Percentiles rank a stretch among this genome's conserved stretches.
These are phyloP conservation scores for Pseudobourletiella spinata DNA, from an alignment of 1,140 invertebrate genomes.

Conservation along the genomic window DNA sequence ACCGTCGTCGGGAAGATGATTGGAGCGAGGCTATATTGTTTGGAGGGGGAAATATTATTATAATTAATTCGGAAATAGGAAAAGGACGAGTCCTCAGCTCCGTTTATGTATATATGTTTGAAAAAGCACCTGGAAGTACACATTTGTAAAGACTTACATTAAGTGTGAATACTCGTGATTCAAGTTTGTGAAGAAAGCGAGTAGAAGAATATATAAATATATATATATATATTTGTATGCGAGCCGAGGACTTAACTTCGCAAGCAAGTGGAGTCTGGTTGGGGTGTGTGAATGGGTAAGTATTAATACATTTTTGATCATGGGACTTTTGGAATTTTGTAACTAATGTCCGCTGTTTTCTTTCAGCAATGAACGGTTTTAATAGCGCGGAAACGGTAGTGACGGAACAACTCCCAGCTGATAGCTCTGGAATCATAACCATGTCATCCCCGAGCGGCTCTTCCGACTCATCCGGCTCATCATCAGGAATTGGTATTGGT, in stretches of 20 bases:
- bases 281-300: neutral
- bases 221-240: neutral
- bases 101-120: too few species aligned
- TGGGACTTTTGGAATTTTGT: neutral
- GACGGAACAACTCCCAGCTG: constrained; percentile 28
- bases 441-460: constrained; percentile 27
- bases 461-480: constrained; percentile 20
- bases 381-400: constrained; percentile 6
- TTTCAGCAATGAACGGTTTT: constrained; percentile 28
- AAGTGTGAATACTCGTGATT: too few species aligned
- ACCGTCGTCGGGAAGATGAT: too few species aligned
- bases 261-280: neutral
- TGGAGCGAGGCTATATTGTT: too few species aligned
- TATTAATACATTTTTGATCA: neutral
- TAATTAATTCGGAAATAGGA: too few species aligned
- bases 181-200: neutral
- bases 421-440: constrained; percentile 28
- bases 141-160: too few species aligned
- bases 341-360: neutral
- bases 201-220: neutral
- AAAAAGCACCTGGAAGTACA: too few species aligned
- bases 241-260: neutral
- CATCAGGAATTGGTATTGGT: neutral
- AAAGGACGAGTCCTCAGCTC: too few species aligned
- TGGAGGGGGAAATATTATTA: too few species aligned